Evolutionary conservation across 2,888 invertebrate species (phyloP).

Genomic region (Calameuta pallipes): DNA sequence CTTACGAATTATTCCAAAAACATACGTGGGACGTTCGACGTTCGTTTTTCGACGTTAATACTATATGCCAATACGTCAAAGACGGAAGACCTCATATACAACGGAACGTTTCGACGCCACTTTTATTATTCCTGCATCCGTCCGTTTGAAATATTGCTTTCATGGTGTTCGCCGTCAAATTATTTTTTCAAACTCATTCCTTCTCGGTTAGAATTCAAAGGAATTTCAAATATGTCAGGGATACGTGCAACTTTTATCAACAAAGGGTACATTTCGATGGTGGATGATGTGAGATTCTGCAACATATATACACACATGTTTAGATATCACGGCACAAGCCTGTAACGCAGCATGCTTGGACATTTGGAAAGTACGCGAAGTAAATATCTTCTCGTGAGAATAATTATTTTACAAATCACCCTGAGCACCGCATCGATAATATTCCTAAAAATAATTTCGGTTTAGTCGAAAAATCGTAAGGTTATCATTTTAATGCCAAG

Average conservation of each 20-base stretch:
- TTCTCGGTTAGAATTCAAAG: neutral
- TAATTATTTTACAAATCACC: neutral
- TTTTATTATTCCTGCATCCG: neutral
- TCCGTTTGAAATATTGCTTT: neutral
- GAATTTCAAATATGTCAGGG: neutral
- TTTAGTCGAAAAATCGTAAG: neutral
- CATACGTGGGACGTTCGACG: neutral
- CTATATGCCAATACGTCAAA: neutral
- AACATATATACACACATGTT: neutral
- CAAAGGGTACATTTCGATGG: neutral
- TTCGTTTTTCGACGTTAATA: neutral
- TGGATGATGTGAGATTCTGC: neutral
- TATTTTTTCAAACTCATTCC: neutral
- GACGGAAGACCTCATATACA: neutral
- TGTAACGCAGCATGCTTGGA: neutral
- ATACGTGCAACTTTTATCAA: neutral
- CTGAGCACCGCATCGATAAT: neutral
- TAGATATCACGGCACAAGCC: no score
- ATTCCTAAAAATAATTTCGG: conserved; percentile 15
- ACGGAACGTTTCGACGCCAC: neutral
- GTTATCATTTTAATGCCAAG: neutral
- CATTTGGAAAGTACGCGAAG: neutral
- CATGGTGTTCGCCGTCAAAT: neutral
- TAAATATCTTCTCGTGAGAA: neutral
- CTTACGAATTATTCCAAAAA: neutral